phyloP scores from a whole-genome alignment of 2,113 vertebrate genomes.

The Hippopotamus amphibius region DNA sequence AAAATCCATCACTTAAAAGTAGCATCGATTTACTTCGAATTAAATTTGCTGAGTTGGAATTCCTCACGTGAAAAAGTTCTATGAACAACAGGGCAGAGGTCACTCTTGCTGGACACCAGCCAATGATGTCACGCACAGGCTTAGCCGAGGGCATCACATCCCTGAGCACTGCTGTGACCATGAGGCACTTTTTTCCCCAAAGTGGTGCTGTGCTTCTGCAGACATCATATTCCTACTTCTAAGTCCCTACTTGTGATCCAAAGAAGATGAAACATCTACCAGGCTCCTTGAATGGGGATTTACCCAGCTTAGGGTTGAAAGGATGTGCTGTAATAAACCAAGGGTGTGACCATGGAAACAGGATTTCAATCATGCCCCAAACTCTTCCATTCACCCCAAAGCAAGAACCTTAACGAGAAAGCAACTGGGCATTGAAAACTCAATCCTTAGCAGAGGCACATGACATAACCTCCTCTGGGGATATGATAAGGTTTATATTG shows the following conservation, averaged over 20 bases:
- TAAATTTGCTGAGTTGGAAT: not conserved
- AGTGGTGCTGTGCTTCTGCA: not conserved
- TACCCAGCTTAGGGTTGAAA: not conserved
- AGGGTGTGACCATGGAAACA: fast-evolving
- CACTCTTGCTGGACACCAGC: not conserved
- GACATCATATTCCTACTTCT: fast-evolving
- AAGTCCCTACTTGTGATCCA: fast-evolving
- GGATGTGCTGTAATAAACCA: fast-evolving
- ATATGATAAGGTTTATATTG: fast-evolving
- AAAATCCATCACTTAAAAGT: not conserved
- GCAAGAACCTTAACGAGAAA: not conserved
- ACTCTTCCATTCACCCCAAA: fast-evolving
- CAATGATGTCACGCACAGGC: fast-evolving
- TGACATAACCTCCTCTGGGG: fast-evolving
- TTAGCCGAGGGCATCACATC: fast-evolving
- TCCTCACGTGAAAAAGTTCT: fast-evolving
- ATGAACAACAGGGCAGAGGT: fast-evolving
- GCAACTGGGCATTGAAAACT: fast-evolving
- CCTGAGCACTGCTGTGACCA: not conserved
- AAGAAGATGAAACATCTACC: not conserved
- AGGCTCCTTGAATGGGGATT: not conserved
- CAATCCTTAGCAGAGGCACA: not conserved
- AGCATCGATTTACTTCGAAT: not conserved
- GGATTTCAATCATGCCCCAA: fast-evolving
- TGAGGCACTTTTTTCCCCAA: not conserved